These are phyloP conservation scores for Gymnobelideus leadbeateri DNA, from an alignment of 2,113 vertebrate species.

Conservation along the genomic window DNA sequence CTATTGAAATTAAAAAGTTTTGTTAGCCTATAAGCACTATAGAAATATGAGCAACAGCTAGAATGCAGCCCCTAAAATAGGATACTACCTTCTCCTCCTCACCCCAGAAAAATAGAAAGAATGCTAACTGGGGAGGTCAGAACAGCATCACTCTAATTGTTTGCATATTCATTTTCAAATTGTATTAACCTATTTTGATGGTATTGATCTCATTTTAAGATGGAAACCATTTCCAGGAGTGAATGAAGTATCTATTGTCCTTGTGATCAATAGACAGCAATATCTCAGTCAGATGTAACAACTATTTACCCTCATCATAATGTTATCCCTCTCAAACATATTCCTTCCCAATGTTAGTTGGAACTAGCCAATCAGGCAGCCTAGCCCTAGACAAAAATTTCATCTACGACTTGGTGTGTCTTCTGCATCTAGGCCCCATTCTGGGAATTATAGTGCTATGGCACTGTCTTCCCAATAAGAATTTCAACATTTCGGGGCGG, in stretches of 20 bases:
- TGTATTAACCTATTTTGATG: conserved; percentile 27
- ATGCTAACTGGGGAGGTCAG: conserved; percentile 62
- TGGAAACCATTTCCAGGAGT: not conserved
- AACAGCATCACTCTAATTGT: conserved; percentile 60
- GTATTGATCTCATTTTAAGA: conserved; percentile 52
- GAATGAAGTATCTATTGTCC: not conserved
- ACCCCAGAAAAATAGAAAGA: conserved; percentile 5
- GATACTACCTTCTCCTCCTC: not conserved
- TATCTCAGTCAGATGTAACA: not conserved
- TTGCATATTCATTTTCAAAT: conserved; percentile 66
- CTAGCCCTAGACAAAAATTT: not conserved
- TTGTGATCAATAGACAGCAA: not conserved
- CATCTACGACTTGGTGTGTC: not conserved
- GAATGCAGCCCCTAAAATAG: too few relatives aligned
- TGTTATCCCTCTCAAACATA: not conserved
- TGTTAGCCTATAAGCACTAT: too few relatives aligned
- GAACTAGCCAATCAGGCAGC: not conserved
- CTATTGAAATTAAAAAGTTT: too few relatives aligned
- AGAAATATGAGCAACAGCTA: not conserved
- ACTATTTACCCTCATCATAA: not conserved
- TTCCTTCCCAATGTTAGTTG: not conserved
- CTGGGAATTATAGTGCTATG: not conserved
- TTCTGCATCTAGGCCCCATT: conserved; percentile 22
- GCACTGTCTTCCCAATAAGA: not conserved
- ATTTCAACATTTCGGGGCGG: not conserved